Evolutionary conservation across 2,888 invertebrate genomes (phyloP), one percentile per base, ranked within the genome.

Genomic region (Machimus atricapillus): DNA sequence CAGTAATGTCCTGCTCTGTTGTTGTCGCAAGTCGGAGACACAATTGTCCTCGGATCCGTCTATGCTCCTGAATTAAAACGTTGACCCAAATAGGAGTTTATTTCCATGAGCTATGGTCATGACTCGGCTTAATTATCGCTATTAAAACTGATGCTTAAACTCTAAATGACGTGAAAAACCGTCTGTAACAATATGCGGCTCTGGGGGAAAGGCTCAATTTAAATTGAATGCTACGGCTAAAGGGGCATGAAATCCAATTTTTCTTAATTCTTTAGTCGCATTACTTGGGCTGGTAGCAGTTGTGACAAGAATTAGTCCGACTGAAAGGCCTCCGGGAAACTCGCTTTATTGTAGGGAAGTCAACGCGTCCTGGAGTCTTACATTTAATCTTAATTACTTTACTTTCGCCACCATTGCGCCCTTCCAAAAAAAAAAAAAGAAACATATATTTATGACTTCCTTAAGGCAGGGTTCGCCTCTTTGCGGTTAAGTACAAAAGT

Each of bases 141-240:
- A 58, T 58, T 27, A 37, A 82, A 66, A 82, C 6, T 82, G 82
- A 58, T n/a, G n/a, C 34, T 58, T 82, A 52, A 52, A 81, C 52
- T 34, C 52, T 37, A 82, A 82, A 66, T 82, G 82, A 82, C 37
- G 58, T 82, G 66, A 37, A 37, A 82, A 82, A 79, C 23, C 40
- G 76, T n/a, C 76, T 76, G 76, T 37, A 40, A 76, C 40, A 40
- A 76, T 76, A 76, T 66, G 12, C 34, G 31, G 9, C 76, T 76
- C n/a, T 76, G 31, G 34, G 37, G 8, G 19, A 76, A n/a, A 52
- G 27, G 23, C 34, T 56, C 52, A 81, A 56, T 81, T 81, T 23
- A 81, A 81, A 81, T 52, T 81, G 56, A 56, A 82, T 58, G 66
- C 12, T 37, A 31, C 14, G 12, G 66, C 66, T 37, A 82, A 82